These are phyloP conservation scores for Athalia cordata DNA, from an alignment of 2,888 invertebrate species.

Conservation along the genomic window DNA sequence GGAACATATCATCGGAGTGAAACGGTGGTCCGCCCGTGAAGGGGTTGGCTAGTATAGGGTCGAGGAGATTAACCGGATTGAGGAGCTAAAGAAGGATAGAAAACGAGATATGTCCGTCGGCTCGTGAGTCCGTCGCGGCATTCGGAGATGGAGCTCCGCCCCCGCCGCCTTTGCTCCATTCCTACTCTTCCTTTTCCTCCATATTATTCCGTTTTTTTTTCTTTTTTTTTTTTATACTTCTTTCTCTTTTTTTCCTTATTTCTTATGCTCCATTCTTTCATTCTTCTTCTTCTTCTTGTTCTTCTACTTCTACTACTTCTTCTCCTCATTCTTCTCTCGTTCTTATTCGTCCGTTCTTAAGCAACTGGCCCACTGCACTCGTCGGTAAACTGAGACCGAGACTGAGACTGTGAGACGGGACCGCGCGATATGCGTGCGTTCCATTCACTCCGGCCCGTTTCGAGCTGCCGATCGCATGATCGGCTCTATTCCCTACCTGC, in stretches of 20 bases:
- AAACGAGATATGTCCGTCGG: conserved; percentile 59
- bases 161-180: conserved; percentile 60
- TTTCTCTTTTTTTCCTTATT: conserved; percentile 54
- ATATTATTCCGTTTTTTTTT: conserved; percentile 48
- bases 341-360: conserved; percentile 46
- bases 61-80: conserved; percentile 50
- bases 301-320: conserved; percentile 49
- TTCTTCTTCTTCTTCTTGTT: conserved; percentile 53
- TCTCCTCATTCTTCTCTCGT: conserved; percentile 49
- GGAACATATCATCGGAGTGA: conserved; percentile 51
- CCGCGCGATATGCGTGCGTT: conserved; percentile 25
- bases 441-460: conserved; percentile 44
- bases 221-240: conserved; percentile 44
- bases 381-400: conserved; percentile 49
- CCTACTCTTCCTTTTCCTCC: conserved; percentile 50
- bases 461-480: conserved; percentile 32
- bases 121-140: conserved; percentile 67
- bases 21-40: conserved; percentile 59
- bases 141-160: conserved; percentile 68
- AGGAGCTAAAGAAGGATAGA: conserved; percentile 68
- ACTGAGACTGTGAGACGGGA: conserved; percentile 49
- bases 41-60: conserved; percentile 65
- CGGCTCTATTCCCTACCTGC: conserved; percentile 27
- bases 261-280: conserved; percentile 50
- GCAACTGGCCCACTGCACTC: conserved; percentile 52